These are phyloP conservation scores for Amitus sp. DNA, from an alignment of 2,888 invertebrate species.

Conservation along the genomic window DNA sequence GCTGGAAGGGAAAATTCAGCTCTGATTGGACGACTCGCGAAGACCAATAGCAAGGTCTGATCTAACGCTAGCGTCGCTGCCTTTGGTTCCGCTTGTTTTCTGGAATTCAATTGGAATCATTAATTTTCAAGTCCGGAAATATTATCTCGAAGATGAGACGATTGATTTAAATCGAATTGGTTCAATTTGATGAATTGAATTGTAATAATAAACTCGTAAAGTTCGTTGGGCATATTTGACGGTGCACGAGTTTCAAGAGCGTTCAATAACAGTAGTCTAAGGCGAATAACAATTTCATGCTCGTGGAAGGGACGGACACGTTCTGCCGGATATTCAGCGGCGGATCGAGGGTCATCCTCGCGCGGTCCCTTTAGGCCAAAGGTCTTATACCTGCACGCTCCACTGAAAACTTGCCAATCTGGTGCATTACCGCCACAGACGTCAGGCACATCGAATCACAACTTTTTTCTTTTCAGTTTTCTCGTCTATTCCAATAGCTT, in stretches of 20 bases:
- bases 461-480: too few relatives aligned
- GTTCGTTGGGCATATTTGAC: too few relatives aligned
- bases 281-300: background rate
- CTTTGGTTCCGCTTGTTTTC: conserved; percentile 28
- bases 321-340: conserved; percentile 33
- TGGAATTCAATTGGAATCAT: too few relatives aligned
- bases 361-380: conserved; percentile 43
- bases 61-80: conserved; percentile 54
- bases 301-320: conserved; percentile 23
- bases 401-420: conserved; percentile 37
- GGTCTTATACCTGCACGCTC: conserved; percentile 58
- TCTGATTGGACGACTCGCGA: conserved; percentile 49
- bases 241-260: background rate
- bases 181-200: too few relatives aligned
- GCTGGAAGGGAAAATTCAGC: conserved; percentile 50
- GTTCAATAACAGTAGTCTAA: background rate
- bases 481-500: too few relatives aligned
- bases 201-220: too few relatives aligned
- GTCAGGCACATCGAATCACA: too few relatives aligned
- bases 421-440: background rate
- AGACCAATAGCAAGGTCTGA: conserved; percentile 53
- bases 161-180: too few relatives aligned
- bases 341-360: conserved; percentile 34
- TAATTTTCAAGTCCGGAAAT: too few relatives aligned
- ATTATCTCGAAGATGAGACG: too few relatives aligned